A percentile compares a stretch with the other conserved stretches of the same genome.
phyloP scores from a whole-genome alignment of 1,140 invertebrate species.

The Drosophila jambulina region DNA sequence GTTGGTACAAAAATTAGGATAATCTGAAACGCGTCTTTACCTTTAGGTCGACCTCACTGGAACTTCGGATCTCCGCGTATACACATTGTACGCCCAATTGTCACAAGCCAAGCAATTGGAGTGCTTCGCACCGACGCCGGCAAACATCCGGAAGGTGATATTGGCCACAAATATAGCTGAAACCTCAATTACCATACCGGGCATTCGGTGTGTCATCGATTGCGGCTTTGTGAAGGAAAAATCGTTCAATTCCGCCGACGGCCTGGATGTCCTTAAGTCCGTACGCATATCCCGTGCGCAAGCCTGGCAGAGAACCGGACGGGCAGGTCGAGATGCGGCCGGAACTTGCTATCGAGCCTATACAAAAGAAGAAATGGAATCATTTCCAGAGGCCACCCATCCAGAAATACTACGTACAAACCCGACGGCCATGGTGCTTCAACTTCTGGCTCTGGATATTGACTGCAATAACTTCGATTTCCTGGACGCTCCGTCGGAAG shows the following conservation, averaged over 20 bases:
- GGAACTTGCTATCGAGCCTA: constrained; percentile 95
- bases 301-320: constrained; percentile 95
- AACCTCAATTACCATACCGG: constrained; percentile 97
- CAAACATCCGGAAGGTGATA: constrained; percentile 93
- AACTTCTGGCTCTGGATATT: constrained; percentile 94
- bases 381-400: constrained; percentile 90
- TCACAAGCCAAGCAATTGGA: constrained; percentile 91
- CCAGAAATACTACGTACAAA: constrained; percentile 93
- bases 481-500: constrained; percentile 93
- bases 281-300: constrained; percentile 95
- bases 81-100: constrained; percentile 93
- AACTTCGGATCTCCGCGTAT: constrained; percentile 88
- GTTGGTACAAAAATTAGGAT: background rate
- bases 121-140: constrained; percentile 90
- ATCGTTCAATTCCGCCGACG: constrained; percentile 92
- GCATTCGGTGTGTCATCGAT: constrained; percentile 97
- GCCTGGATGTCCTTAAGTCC: constrained; percentile 94
- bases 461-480: constrained; percentile 95
- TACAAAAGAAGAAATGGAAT: constrained; percentile 87
- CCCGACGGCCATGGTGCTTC: constrained; percentile 84
- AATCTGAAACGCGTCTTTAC: background rate
- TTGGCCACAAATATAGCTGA: constrained; percentile 99
- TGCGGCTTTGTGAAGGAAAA: constrained; percentile 95
- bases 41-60: constrained; percentile 48
- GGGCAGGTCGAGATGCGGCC: constrained; percentile 94